Evolutionary conservation across 2,888 invertebrate genomes (phyloP), one percentile per base, ranked within the genome.

Genomic region (Aquatica leii): DNA sequence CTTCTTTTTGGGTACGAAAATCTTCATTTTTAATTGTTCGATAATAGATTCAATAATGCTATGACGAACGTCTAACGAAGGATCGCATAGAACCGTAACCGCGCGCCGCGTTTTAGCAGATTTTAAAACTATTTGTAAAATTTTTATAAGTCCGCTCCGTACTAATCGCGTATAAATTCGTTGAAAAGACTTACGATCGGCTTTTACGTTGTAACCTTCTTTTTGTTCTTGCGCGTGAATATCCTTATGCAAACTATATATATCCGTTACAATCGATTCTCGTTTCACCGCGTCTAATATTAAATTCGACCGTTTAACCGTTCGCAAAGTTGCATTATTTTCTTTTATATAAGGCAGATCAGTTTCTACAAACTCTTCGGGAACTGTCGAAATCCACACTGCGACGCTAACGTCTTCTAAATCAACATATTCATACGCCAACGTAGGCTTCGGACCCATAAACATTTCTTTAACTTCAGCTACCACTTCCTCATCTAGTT

Each of bases 181-280:
- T 5, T 84, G 75, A 18, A 92, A 73, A 0, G 91, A 88, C 74
- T 88, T 90, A 65, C 85, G 86, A 74, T 91, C 90, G 48, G 88
- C 85, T 59, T 81, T 84, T 0, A 84, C 85, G 4, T 82, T 77
- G 50, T 83, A 81, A 0, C 86, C 86, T 77, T 86, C 85, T 58
- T 82, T 57, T 12, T 41, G 55, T 66, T 71, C 56, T 65, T 50
- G 1, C 15, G 17, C 80, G 58, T 81, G 80, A 77, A 89, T 88
- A 59, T 83, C 82, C 55, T 84, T 82, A 21, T 82, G 79, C 24
- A 90, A 85, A 58, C 84, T 83, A 1, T 77, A 72, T 0, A 83
- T 74, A 68, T 86, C 85, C 52, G 86, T 86, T 17, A 91, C 83
- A 1, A 91, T 82, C 73, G 86, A 85, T 41, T 86, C 81, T 56